phyloP scores from a whole-genome alignment of 2,113 vertebrate genomes.

The Actenoides lindsayi region DNA sequence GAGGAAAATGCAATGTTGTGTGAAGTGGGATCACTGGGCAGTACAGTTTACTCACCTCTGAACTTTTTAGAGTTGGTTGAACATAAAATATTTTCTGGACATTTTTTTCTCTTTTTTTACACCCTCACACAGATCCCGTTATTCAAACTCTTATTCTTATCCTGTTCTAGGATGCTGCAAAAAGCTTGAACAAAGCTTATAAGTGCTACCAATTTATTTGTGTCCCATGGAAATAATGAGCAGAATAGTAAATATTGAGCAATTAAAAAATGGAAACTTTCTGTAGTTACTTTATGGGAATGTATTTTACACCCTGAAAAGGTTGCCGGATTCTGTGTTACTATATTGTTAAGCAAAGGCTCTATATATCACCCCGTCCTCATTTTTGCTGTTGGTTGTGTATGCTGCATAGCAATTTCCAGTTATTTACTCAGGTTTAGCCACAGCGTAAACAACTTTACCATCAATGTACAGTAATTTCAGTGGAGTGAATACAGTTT shows the following conservation, averaged over 20 bases:
- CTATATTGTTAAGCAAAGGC: neutral
- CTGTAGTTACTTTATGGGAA: neutral
- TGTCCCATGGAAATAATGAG: neutral
- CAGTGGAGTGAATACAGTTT: constrained; percentile 22
- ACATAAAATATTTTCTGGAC: neutral
- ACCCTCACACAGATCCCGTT: neutral
- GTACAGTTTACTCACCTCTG: neutral
- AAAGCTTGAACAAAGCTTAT: neutral
- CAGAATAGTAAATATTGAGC: neutral
- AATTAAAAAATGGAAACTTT: constrained; percentile 20
- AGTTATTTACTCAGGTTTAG: constrained; percentile 53
- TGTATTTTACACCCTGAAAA: neutral
- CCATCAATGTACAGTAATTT: constrained; percentile 39
- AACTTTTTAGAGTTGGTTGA: neutral
- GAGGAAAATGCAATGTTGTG: neutral
- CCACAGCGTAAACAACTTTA: constrained; percentile 39
- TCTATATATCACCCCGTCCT: constrained; percentile 19
- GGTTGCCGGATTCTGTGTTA: neutral
- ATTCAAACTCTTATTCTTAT: neutral
- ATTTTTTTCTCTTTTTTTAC: neutral
- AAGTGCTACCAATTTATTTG: neutral
- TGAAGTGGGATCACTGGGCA: neutral
- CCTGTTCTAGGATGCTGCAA: neutral
- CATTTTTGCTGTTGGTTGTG: constrained; percentile 2
- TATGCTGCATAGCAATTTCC: constrained; percentile 24